Conservation (phyloP, 2,113 vertebrate genomes). For the Proteles cristata region DNA sequence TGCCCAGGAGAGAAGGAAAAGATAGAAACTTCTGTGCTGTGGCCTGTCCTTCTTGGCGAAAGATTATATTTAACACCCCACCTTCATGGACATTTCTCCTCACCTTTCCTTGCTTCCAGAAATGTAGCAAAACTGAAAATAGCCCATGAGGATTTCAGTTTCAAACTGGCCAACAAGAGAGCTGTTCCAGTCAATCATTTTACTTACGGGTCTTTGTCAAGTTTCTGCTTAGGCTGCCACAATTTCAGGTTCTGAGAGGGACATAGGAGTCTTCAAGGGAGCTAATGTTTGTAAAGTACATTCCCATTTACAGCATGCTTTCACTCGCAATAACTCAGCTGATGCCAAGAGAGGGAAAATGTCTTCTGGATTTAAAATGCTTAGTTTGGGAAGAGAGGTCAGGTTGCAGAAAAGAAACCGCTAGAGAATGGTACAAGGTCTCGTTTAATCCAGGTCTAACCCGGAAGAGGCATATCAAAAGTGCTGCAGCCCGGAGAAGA, state of each 20-base stretch:
- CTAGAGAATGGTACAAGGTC: background rate
- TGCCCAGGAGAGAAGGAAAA: background rate
- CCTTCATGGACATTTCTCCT: background rate
- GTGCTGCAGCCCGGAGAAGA: background rate
- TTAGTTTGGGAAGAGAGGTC: background rate
- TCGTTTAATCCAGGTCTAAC: background rate
- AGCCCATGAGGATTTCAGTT: background rate
- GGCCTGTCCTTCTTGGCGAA: background rate
- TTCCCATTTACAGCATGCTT: background rate
- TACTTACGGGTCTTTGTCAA: background rate
- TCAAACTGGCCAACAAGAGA: background rate
- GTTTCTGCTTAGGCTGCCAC: background rate
- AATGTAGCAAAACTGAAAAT: background rate
- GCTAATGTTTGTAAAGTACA: background rate
- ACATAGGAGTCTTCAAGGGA: background rate
- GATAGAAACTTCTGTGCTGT: background rate
- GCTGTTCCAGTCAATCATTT: background rate
- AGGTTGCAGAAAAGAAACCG: background rate
- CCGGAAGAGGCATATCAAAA: background rate
- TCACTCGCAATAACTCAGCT: background rate
- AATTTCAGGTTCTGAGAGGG: background rate
- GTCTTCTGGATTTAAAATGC: background rate
- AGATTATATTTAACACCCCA: background rate
- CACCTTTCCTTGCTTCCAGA: background rate
- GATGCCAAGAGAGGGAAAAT: background rate